Base-by-base conservation (phyloP, 2,113 vertebrate genomes). In the Isurus oxyrinchus region DNA sequence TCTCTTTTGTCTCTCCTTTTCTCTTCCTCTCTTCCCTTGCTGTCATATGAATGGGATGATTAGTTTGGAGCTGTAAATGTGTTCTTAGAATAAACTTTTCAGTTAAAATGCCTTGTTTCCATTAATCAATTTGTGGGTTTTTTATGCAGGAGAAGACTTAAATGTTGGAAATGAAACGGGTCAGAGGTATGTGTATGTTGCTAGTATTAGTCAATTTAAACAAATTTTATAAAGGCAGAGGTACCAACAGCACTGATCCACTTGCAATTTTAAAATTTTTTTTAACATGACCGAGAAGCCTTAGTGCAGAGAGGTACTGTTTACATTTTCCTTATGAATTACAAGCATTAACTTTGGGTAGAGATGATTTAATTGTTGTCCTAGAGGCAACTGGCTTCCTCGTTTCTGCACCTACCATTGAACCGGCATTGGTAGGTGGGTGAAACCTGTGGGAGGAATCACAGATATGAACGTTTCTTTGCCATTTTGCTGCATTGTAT, bases 101-200 rank as follows among this genome's bases (percentile, higher is more conserved):
- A 67, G 8, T 44, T 44, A 67, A 67, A 94, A 94, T 63, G 5
- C 23, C 23, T n/a, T 95, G n/a, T 31, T 95, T 91, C 35, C 11
- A 31, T 63, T 94, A 94, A 61, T 35, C 31, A 61, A 63, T 95
- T 72, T 72, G 44, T 95, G 31, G n/a, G 81, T n/a, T 84, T 84
- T 84, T 84, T 63, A 19, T 31, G 44, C 67, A 95, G 94, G 94
- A 95, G 94, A 95, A 53, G 94, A 95, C 44, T 95, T 72, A 27
- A 72, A 35, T 72, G 49, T 72, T 69, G 94, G 66, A 55, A 72
- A 31, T 27, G 94, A 95, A 72, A 57, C 44, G 40, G 44, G 44
- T 69, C 94, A 95, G 94, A 95, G 94, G 94, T 95, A 55, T 11
- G 94, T 55, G 13, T 72, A 35, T 31, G 61, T 40, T 69, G 25